These are phyloP conservation scores for Cryptotis parvus DNA, from an alignment of 2,113 vertebrate genomes.

Conservation along the genomic window DNA sequence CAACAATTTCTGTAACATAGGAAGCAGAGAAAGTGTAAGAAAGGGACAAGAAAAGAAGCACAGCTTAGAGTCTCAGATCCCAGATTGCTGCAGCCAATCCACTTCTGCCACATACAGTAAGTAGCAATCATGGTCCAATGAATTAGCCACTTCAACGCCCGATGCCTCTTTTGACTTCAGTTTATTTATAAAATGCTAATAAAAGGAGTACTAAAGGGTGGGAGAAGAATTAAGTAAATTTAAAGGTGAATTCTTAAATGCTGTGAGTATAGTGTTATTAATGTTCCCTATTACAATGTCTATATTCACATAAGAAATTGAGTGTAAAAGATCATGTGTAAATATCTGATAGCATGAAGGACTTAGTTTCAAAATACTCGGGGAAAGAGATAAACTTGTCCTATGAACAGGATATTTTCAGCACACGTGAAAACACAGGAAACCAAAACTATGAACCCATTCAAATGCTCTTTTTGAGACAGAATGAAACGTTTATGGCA, in stretches of 20 bases:
- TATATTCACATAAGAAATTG: not conserved
- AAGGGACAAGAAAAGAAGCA: too few relatives aligned
- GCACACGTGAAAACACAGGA: not conserved
- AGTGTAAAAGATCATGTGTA: not conserved
- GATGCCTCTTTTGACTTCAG: not conserved
- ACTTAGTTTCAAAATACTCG: not conserved
- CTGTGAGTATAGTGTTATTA: not conserved
- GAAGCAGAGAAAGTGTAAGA: not conserved
- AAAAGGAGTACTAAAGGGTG: not conserved
- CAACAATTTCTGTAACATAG: not conserved
- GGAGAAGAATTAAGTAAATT: not conserved
- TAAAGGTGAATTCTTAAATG: not conserved
- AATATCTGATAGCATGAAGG: not conserved
- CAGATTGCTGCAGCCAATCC: not conserved
- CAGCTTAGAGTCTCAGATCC: not conserved
- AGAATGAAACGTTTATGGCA: not conserved
- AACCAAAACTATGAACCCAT: not conserved
- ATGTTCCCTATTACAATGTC: not conserved
- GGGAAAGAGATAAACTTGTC: not conserved
- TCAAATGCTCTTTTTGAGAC: not conserved
- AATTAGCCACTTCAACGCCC: not conserved
- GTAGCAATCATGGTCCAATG: not conserved
- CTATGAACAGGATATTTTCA: not conserved
- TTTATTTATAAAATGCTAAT: constrained; percentile 19
- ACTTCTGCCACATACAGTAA: too few relatives aligned